These are phyloP conservation scores for Corvus moneduloides DNA, from an alignment of 2,113 vertebrate genomes.

Conservation along the genomic window DNA sequence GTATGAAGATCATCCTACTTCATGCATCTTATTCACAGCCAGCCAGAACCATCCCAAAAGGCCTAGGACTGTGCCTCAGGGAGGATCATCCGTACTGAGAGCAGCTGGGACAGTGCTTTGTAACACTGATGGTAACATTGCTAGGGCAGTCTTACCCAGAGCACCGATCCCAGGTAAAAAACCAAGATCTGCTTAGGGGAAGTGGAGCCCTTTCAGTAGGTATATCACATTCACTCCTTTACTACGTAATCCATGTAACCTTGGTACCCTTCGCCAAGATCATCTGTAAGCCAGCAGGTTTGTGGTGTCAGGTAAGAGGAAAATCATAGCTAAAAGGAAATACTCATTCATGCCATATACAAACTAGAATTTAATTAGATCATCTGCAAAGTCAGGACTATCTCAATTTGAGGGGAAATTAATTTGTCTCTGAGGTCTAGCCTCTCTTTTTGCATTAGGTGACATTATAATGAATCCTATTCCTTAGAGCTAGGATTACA, in stretches of 20 bases:
- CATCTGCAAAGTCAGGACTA: not conserved
- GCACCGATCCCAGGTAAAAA: not conserved
- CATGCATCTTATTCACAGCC: not conserved
- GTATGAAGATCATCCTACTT: not conserved
- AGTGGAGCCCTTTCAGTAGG: not conserved
- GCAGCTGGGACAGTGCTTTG: not conserved
- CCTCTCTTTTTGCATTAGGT: slow-evolving; percentile 1
- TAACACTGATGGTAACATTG: not conserved
- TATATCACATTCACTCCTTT: not conserved
- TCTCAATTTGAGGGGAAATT: not conserved
- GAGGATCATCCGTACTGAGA: not conserved
- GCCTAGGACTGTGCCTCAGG: not conserved
- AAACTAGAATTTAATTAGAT: not conserved
- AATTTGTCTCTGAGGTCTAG: not conserved
- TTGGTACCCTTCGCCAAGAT: not conserved
- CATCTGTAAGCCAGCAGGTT: not conserved
- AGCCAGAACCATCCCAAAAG: not conserved
- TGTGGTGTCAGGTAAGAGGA: not conserved
- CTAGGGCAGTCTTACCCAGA: not conserved
- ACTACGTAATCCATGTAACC: not conserved
- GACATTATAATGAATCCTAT: slow-evolving; percentile 26
- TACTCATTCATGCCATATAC: not conserved
- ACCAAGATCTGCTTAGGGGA: not conserved
- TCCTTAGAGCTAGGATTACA: slow-evolving; percentile 45
- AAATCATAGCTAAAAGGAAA: not conserved